Percentiles rank a stretch among this genome's conserved stretches.
These are phyloP conservation scores for Heliconius ismenius DNA, from an alignment of 2,888 invertebrate genomes.

Conservation along the genomic window DNA sequence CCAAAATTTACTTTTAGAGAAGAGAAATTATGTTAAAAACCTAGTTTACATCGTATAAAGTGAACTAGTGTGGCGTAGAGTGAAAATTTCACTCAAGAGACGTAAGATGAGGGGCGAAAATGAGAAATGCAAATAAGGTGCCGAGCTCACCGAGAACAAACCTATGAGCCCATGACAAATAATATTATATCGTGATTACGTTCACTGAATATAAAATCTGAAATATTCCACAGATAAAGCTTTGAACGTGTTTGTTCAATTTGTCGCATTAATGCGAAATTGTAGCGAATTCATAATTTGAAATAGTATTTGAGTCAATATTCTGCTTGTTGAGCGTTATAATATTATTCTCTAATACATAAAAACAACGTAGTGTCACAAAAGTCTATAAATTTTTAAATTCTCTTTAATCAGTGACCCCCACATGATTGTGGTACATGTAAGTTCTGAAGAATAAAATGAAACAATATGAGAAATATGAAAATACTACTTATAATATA, in stretches of 20 bases:
- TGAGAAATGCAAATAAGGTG: conserved; percentile 78
- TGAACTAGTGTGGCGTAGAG: conserved; percentile 50
- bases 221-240: conserved; percentile 7
- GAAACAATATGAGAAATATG: too few relatives aligned
- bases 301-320: neutral
- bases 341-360: neutral
- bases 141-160: conserved; percentile 69
- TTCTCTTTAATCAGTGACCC: too few relatives aligned
- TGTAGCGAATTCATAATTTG: neutral
- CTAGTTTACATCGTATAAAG: conserved; percentile 22
- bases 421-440: too few relatives aligned
- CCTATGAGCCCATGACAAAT: conserved; percentile 72
- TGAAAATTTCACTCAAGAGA: conserved; percentile 62
- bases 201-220: conserved; percentile 25
- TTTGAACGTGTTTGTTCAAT: conserved; percentile 5
- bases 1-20: neutral
- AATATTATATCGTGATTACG: conserved; percentile 65
- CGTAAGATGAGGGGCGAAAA: conserved; percentile 70
- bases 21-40: conserved; percentile 14
- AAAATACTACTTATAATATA: too few relatives aligned
- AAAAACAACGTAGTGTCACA: too few relatives aligned
- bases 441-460: too few relatives aligned
- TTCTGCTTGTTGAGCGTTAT: neutral
- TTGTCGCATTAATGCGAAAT: neutral
- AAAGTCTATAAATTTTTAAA: too few relatives aligned